These are phyloP conservation scores for Mythimna vitellina DNA, from an alignment of 2,888 invertebrate species.

Conservation along the genomic window DNA sequence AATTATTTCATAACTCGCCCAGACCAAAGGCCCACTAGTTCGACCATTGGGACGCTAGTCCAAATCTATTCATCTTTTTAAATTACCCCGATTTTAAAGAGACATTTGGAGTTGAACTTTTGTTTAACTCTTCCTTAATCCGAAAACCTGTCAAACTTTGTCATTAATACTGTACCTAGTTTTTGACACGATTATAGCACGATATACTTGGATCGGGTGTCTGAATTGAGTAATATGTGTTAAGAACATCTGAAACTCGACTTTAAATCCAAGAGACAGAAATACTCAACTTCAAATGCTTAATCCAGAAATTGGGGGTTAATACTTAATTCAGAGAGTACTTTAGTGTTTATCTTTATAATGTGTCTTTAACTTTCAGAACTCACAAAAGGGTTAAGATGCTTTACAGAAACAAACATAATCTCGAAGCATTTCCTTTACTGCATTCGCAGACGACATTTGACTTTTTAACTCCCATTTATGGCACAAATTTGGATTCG, in stretches of 20 bases:
- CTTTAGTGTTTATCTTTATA: neutral
- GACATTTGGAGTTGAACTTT: neutral
- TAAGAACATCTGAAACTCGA: too few species aligned
- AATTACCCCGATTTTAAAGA: neutral
- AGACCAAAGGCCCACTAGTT: neutral
- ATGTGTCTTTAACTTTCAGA: neutral
- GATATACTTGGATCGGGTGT: too few species aligned
- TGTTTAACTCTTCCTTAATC: neutral
- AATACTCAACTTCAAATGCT: too few species aligned
- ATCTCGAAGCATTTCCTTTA: neutral
- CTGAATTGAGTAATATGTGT: too few species aligned
- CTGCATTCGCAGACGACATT: slow-evolving; percentile 18
- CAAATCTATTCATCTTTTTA: neutral
- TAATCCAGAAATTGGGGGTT: too few species aligned
- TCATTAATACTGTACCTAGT: neutral
- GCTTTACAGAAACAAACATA: neutral
- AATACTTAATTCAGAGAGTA: neutral
- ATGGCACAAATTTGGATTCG: slow-evolving; percentile 74
- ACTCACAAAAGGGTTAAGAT: too few species aligned
- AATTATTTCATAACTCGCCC: neutral
- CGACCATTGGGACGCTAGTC: too few species aligned
- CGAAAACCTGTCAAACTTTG: neutral
- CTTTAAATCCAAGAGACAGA: too few species aligned
- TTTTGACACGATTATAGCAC: too few species aligned
- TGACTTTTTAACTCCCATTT: slow-evolving; percentile 64